phyloP scores from a whole-genome alignment of 2,797 vertebrate species.

The Lepidocolaptes lacrymiger region DNA sequence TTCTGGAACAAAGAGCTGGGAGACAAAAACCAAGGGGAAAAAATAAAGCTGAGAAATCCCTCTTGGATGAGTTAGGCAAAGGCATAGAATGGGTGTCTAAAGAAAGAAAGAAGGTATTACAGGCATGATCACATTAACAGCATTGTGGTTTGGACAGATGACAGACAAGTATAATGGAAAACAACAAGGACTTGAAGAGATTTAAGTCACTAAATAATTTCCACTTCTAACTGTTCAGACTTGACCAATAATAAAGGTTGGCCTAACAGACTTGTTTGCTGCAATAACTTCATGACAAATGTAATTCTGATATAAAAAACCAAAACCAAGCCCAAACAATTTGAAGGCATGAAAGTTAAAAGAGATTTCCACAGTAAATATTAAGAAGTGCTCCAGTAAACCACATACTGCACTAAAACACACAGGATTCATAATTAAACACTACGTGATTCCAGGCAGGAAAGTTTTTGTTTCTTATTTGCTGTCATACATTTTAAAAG shows the following conservation, averaged over 20 bases:
- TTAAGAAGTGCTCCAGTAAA: background rate
- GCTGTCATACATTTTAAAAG: background rate
- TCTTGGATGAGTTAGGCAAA: background rate
- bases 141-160: background rate
- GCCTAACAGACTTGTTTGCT: background rate
- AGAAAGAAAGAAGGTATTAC: background rate
- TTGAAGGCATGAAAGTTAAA: background rate
- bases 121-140: background rate
- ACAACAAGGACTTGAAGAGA: background rate
- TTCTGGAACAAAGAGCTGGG: background rate
- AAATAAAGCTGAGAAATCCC: background rate
- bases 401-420: background rate
- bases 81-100: background rate
- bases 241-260: background rate
- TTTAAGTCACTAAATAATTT: background rate
- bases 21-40: background rate
- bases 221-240: background rate
- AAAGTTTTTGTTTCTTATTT: background rate
- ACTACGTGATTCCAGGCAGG: background rate
- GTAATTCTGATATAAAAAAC: background rate
- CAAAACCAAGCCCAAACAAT: background rate
- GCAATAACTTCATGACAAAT: background rate
- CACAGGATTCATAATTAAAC: background rate
- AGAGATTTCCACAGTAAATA: background rate
- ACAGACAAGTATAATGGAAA: background rate